Conservation (phyloP, 2,797 vertebrate species). For the Caiman crocodilus region DNA sequence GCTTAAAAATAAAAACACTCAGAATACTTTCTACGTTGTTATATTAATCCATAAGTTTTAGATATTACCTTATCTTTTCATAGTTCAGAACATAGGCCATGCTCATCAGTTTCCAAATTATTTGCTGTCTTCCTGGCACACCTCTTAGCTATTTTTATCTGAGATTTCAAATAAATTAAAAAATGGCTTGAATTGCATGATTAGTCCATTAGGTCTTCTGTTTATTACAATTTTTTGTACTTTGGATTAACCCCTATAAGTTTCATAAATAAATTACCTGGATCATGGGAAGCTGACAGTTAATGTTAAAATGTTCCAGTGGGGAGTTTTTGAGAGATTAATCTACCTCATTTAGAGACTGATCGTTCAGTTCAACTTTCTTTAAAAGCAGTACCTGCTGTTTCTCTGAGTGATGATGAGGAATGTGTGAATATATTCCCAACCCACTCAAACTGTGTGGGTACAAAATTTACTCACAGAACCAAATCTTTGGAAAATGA, state of each 20-base stretch:
- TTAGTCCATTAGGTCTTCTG: conserved; percentile 79
- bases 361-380: conserved; percentile 28
- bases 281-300: conserved; percentile 74
- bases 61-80: conserved; percentile 70
- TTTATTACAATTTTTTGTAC: conserved; percentile 80
- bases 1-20: neutral
- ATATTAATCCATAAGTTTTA: conserved; percentile 69
- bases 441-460: conserved; percentile 5
- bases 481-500: conserved; percentile 2
- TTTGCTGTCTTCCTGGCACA: conserved; percentile 78
- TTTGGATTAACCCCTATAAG: conserved; percentile 79
- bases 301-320: conserved; percentile 66
- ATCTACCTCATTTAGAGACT: conserved; percentile 56
- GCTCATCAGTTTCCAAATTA: conserved; percentile 80
- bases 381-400: conserved; percentile 22
- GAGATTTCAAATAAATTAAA: conserved; percentile 81
- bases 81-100: conserved; percentile 75
- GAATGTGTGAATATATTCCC: neutral
- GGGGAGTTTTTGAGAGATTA: conserved; percentile 72
- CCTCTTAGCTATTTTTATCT: conserved; percentile 81
- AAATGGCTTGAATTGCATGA: conserved; percentile 80
- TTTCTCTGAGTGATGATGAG: neutral
- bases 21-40: conserved; percentile 39
- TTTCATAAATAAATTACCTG: conserved; percentile 81
- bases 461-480: conserved; percentile 58